Evolutionary conservation across 2,113 vertebrate species (phyloP).

Genomic region (Apodemus speciosus): DNA sequence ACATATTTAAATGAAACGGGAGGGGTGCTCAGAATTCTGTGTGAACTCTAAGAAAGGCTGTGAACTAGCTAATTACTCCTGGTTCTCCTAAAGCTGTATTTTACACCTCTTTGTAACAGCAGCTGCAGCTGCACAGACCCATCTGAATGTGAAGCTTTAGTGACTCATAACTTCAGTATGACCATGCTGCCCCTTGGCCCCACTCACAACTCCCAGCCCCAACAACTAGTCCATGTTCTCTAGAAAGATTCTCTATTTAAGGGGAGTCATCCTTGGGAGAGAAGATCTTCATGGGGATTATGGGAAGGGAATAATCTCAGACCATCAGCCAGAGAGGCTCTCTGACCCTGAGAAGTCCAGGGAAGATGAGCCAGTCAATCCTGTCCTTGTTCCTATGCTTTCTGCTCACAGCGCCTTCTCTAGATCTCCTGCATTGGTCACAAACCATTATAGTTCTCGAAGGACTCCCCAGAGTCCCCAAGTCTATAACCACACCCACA

Average conservation of each 20-base stretch:
- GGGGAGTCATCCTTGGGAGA: neutral
- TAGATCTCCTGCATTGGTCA: neutral
- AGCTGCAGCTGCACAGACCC: neutral
- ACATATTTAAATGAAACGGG: slow-evolving; percentile 13
- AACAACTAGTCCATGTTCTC: neutral
- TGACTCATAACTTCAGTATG: neutral
- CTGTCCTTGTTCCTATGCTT: neutral
- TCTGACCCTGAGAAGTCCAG: neutral
- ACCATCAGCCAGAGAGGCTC: neutral
- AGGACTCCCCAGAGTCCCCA: neutral
- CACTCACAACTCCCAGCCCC: neutral
- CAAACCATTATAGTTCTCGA: neutral
- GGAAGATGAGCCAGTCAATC: neutral
- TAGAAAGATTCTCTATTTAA: neutral
- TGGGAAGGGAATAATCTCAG: neutral
- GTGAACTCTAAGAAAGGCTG: slow-evolving; percentile 64
- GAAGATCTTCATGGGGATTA: neutral
- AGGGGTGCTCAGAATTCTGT: neutral
- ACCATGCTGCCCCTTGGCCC: neutral
- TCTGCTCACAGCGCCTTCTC: neutral
- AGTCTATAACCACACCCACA: neutral
- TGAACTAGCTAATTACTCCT: slow-evolving; percentile 71
- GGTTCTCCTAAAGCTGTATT: slow-evolving; percentile 43
- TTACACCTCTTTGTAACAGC: slow-evolving; percentile 50
- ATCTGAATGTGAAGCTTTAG: neutral